phyloP scores from a whole-genome alignment of 2,113 vertebrate genomes.

The Leptodactylus fuscus region DNA sequence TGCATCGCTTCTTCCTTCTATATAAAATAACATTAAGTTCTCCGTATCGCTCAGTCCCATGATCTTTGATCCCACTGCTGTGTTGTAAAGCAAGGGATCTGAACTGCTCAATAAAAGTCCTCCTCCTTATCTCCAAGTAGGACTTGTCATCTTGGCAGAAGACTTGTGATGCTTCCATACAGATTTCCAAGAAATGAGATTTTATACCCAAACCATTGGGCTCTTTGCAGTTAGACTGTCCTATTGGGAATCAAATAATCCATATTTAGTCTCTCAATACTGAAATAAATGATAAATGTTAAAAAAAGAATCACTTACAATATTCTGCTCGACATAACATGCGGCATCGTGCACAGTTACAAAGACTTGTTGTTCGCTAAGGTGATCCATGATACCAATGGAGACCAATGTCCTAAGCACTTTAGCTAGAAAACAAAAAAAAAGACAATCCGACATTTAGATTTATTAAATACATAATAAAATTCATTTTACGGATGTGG shows the following conservation, averaged over 20 bases:
- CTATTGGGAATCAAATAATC: slow-evolving; percentile 50
- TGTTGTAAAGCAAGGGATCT: background rate
- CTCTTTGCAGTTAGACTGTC: slow-evolving; percentile 58
- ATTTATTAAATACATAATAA: background rate
- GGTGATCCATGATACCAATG: slow-evolving; percentile 82
- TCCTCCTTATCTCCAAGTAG: background rate
- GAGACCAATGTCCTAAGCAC: slow-evolving; percentile 83
- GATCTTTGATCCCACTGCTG: background rate
- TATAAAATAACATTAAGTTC: background rate
- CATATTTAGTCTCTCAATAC: background rate
- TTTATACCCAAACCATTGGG: slow-evolving; percentile 68
- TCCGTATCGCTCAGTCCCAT: background rate
- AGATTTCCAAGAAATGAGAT: background rate
- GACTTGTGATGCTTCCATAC: background rate
- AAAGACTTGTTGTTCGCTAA: slow-evolving; percentile 88
- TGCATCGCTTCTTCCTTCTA: background rate
- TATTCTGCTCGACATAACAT: slow-evolving; percentile 78
- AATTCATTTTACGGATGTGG: background rate
- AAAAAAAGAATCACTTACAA: slow-evolving; percentile 67
- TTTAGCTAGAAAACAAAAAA: slow-evolving; percentile 69
- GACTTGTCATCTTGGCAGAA: background rate
- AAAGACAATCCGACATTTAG: background rate
- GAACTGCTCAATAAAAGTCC: background rate
- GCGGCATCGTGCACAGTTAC: slow-evolving; percentile 89
- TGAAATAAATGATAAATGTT: background rate